phyloP scores from a whole-genome alignment of 2,797 vertebrate genomes.

The Diglossa cyanea region DNA sequence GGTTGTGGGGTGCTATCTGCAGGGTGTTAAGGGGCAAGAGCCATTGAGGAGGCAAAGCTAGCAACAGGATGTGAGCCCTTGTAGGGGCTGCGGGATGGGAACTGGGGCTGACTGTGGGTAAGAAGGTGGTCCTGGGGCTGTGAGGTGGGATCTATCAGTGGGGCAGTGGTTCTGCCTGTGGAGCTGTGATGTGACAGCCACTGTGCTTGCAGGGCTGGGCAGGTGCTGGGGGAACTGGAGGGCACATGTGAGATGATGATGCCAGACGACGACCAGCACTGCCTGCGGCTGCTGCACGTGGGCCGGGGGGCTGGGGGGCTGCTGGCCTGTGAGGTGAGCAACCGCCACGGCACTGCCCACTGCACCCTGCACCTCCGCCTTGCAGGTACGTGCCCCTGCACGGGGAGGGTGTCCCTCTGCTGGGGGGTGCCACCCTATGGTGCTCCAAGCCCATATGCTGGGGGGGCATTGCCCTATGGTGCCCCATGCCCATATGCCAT shows the following conservation, averaged over 20 bases:
- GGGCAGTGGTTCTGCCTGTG: background rate
- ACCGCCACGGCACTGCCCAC: conserved; percentile 83
- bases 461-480: background rate
- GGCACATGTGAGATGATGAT: conserved; percentile 86
- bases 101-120: background rate
- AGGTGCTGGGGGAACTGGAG: conserved; percentile 76
- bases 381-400: conserved; percentile 80
- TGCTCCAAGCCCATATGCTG: background rate
- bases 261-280: conserved; percentile 93
- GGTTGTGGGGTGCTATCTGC: background rate
- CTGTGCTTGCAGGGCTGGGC: conserved; percentile 75
- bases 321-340: conserved; percentile 86
- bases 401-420: background rate
- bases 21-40: background rate
- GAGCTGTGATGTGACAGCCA: background rate
- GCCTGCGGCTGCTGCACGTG: conserved; percentile 82
- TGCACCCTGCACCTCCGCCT: conserved; percentile 84
- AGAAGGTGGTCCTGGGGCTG: background rate
- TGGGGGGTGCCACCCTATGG: background rate
- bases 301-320: conserved; percentile 79
- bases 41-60: background rate
- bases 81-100: accelerated
- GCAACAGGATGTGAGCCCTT: background rate
- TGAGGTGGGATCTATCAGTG: background rate
- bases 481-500: background rate